Evolutionary conservation across 92 coral and sea anemone species (phyloP).

Genomic region (Paramuricea clavata): DNA sequence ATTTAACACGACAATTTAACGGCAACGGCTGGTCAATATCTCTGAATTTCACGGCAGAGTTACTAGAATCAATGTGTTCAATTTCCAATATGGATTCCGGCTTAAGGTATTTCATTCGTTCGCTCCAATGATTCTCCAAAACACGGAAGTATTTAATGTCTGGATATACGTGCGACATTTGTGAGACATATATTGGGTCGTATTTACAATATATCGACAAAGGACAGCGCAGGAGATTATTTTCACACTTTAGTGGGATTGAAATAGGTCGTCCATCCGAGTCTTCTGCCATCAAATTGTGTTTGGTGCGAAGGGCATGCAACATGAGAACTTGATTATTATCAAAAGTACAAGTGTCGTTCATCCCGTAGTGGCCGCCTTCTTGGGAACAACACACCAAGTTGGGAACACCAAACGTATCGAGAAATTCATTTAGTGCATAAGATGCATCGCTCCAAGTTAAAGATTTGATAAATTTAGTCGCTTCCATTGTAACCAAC

Average conservation of each 20-base stretch:
- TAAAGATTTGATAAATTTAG: background rate
- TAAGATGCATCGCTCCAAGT: background rate
- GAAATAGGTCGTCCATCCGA: background rate
- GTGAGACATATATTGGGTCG: background rate
- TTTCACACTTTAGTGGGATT: background rate
- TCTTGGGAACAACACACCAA: background rate
- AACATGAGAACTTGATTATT: background rate
- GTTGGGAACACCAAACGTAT: background rate
- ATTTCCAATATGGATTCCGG: no score
- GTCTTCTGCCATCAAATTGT: background rate
- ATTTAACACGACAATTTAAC: no score
- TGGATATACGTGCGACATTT: background rate
- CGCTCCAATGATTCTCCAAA: background rate
- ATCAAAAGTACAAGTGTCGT: background rate
- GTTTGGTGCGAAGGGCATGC: background rate
- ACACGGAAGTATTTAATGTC: background rate
- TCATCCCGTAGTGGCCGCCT: background rate
- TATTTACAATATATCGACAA: background rate
- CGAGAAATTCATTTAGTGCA: background rate
- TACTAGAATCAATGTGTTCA: no score
- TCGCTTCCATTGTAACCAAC: background rate
- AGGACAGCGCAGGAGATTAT: background rate
- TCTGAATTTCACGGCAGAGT: background rate
- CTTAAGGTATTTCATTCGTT: no score
- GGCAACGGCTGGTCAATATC: no score